phyloP scores from a whole-genome alignment of 2,113 vertebrate genomes.

The Vulpes ferrilata region DNA sequence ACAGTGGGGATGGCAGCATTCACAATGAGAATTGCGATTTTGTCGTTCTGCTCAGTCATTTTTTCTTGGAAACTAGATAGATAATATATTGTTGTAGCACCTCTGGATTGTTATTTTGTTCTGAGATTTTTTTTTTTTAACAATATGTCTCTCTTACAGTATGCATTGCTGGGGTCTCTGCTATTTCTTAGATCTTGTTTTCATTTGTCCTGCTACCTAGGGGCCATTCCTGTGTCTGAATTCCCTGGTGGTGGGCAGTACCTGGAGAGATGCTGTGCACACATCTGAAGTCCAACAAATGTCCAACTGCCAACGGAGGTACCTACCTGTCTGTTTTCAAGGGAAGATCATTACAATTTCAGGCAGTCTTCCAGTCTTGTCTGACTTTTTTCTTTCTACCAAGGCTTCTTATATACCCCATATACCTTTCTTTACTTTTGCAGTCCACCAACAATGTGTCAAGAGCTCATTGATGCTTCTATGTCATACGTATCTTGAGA shows the following conservation, averaged over 20 bases:
- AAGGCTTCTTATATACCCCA: background rate
- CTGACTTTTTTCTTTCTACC: background rate
- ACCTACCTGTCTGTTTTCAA: background rate
- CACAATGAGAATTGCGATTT: rapidly evolving
- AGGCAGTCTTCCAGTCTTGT: background rate
- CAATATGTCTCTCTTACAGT: too few species aligned
- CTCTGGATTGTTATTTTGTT: background rate
- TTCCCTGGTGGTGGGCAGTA: too few species aligned
- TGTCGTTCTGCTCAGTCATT: background rate
- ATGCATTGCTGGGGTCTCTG: background rate
- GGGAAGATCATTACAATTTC: background rate
- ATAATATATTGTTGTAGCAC: background rate
- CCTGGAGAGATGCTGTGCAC: background rate
- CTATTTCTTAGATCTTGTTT: background rate
- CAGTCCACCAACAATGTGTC: background rate
- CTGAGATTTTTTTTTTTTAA: background rate
- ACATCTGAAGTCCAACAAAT: background rate
- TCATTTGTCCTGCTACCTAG: background rate
- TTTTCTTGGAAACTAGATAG: background rate
- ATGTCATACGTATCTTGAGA: background rate
- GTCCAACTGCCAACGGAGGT: background rate
- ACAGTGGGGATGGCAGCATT: background rate
- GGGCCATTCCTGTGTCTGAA: background rate
- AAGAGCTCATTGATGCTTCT: background rate
- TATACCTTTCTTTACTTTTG: background rate